phyloP scores from a whole-genome alignment of 2,113 vertebrate genomes.

The Numida meleagris region DNA sequence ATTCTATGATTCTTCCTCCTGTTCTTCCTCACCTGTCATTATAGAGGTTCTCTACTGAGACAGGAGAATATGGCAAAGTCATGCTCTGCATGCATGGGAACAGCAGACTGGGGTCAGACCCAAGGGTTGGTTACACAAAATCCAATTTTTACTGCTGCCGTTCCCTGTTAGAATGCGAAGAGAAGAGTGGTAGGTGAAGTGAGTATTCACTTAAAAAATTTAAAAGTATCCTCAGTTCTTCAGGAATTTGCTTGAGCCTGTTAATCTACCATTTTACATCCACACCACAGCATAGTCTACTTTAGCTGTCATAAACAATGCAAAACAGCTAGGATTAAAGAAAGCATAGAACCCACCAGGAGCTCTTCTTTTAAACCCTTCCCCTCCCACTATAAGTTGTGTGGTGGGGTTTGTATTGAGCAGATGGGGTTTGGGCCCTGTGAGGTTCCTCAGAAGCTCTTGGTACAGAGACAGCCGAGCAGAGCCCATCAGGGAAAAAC shows the following conservation, averaged over 20 bases:
- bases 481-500: rapidly evolving
- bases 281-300: neutral
- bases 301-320: neutral
- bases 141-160: neutral
- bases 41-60: neutral
- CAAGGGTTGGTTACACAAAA: neutral
- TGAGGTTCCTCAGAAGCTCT: neutral
- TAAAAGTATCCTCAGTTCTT: neutral
- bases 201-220: neutral
- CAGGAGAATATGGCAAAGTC: neutral
- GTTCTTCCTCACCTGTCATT: neutral
- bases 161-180: neutral
- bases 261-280: neutral
- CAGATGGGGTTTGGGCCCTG: neutral
- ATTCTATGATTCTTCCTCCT: neutral
- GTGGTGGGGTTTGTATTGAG: neutral
- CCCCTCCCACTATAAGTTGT: neutral
- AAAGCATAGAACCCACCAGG: neutral
- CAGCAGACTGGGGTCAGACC: neutral
- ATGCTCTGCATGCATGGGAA: neutral
- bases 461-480: neutral
- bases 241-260: neutral
- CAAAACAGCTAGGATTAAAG: neutral
- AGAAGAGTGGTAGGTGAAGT: neutral
- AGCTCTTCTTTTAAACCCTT: neutral